Percentiles rank a stretch among this genome's conserved stretches.
Conservation (phyloP, 2,888 invertebrate species). For the Dynastes grantii region DNA sequence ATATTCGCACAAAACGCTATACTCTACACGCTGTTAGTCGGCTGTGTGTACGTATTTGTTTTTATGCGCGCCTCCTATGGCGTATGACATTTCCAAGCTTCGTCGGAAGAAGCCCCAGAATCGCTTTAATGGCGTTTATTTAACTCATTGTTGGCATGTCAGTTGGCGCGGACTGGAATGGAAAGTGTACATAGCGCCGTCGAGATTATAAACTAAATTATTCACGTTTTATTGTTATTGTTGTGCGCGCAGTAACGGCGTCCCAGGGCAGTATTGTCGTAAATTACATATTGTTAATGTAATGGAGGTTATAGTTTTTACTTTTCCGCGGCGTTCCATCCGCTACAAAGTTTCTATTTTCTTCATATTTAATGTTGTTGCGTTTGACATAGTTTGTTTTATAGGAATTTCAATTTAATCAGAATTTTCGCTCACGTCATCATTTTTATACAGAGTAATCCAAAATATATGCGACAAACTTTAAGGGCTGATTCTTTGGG, state of each 20-base stretch:
- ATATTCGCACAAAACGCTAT: neutral
- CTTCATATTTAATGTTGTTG: neutral
- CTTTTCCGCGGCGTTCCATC: neutral
- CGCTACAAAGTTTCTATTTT: conserved; percentile 15
- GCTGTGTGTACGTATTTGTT: neutral
- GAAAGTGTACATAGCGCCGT: conserved; percentile 34
- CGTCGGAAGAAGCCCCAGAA: conserved; percentile 20
- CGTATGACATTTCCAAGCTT: conserved; percentile 33
- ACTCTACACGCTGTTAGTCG: neutral
- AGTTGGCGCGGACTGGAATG: conserved; percentile 19
- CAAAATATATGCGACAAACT: too few species aligned
- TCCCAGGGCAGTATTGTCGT: conserved; percentile 29
- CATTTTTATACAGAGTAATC: too few species aligned
- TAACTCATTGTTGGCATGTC: conserved; percentile 48
- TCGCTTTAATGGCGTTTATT: conserved; percentile 47
- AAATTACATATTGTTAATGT: conserved; percentile 32
- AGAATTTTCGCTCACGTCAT: too few species aligned
- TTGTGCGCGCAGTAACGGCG: conserved; percentile 21
- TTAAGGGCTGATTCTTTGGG: too few species aligned
- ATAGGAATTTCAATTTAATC: neutral
- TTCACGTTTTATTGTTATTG: conserved; percentile 41
- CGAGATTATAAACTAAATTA: conserved; percentile 39
- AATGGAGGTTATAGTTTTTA: conserved; percentile 35
- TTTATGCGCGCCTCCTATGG: neutral
- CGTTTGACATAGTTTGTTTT: neutral